These are phyloP conservation scores for Trissolcus brochymenae DNA, from an alignment of 2,888 invertebrate genomes.

Conservation along the genomic window DNA sequence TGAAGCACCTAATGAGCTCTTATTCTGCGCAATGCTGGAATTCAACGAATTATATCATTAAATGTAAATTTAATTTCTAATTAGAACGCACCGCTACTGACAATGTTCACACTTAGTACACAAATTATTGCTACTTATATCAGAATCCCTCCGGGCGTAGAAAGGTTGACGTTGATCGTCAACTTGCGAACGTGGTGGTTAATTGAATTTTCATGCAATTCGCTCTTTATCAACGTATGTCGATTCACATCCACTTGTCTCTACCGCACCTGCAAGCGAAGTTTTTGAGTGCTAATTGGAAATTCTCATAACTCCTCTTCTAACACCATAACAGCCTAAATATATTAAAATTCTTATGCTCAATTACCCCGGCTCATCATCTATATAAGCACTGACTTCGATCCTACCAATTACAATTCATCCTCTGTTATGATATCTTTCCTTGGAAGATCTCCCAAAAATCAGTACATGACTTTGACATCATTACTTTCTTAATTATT, in stretches of 20 bases:
- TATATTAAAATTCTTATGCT: constrained; percentile 23
- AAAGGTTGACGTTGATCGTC: constrained; percentile 35
- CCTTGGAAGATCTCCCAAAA: too few relatives aligned
- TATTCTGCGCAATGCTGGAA: too few relatives aligned
- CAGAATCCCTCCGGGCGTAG: constrained; percentile 21
- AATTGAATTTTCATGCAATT: constrained; percentile 57
- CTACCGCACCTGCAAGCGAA: constrained; percentile 31
- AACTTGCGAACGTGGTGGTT: constrained; percentile 43
- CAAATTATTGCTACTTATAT: constrained; percentile 44
- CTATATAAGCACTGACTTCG: too few relatives aligned
- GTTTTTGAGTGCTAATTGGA: constrained; percentile 45
- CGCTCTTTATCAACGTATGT: constrained; percentile 31
- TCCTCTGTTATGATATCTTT: too few relatives aligned
- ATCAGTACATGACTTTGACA: too few relatives aligned
- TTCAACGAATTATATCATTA: constrained; percentile 2
- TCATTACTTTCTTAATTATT: too few relatives aligned
- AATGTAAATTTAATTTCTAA: constrained; percentile 11
- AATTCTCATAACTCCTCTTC: constrained; percentile 40
- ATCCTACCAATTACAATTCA: too few relatives aligned
- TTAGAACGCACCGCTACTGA: constrained; percentile 13
- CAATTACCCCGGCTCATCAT: not conserved
- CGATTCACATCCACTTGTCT: constrained; percentile 31
- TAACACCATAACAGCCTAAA: constrained; percentile 15
- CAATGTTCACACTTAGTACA: constrained; percentile 19
- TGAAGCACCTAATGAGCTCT: too few relatives aligned